Percentiles rank a stretch among this genome's conserved stretches.
phyloP scores from a whole-genome alignment of 2,113 vertebrate species.

The Ammodytes marinus region DNA sequence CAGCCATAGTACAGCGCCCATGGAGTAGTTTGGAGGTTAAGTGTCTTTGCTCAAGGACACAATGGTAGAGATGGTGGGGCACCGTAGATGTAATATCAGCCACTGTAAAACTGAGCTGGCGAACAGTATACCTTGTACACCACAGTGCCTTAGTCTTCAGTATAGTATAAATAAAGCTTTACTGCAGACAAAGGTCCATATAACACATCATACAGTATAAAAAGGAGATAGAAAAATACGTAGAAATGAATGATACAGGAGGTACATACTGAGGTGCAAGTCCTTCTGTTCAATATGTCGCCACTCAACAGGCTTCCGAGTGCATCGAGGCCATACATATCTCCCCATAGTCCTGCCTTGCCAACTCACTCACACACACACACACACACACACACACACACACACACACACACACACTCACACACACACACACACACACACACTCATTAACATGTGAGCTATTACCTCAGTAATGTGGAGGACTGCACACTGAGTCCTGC shows the following conservation, averaged over 20 bases:
- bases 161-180: too few species aligned
- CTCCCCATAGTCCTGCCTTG: neutral
- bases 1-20: too few species aligned
- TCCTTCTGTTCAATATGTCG: neutral
- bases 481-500: neutral
- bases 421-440: neutral
- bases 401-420: constrained; percentile 7
- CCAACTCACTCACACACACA: neutral
- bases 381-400: neutral
- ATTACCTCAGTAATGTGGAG: constrained; percentile 31
- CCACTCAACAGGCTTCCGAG: constrained; percentile 6
- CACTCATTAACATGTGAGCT: constrained; percentile 32
- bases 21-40: too few species aligned
- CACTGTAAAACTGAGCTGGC: too few species aligned
- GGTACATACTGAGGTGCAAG: neutral
- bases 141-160: neutral
- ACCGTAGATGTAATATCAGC: too few species aligned
- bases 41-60: too few species aligned
- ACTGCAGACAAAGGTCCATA: too few species aligned
- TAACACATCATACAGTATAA: too few species aligned
- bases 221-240: too few species aligned
- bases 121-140: neutral
- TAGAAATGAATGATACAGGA: too few species aligned
- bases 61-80: too few species aligned
- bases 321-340: neutral